A percentile compares a stretch with the other conserved stretches of the same genome.
These are phyloP conservation scores for Aplocera efformata DNA, from an alignment of 2,888 invertebrate genomes.

Conservation along the genomic window DNA sequence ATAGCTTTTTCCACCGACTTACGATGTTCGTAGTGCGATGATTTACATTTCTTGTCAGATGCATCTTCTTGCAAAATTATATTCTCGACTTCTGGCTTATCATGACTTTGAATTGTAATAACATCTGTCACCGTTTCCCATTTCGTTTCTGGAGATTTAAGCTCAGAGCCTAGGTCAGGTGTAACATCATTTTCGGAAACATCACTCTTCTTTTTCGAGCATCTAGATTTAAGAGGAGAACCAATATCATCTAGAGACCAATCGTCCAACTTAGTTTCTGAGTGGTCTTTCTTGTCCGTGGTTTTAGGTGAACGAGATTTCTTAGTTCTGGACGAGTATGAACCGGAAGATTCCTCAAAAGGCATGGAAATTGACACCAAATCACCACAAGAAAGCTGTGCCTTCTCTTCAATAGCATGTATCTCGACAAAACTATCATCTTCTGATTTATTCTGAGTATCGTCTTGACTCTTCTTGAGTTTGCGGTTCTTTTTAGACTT, in stretches of 20 bases:
- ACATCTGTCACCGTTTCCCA: slow-evolving; percentile 29
- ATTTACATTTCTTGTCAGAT: slow-evolving; percentile 58
- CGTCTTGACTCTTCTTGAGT: slow-evolving; percentile 54
- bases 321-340: slow-evolving; percentile 51
- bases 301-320: slow-evolving; percentile 56
- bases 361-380: slow-evolving; percentile 67
- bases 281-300: slow-evolving; percentile 46
- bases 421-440: slow-evolving; percentile 74
- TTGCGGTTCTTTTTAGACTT: slow-evolving; percentile 61
- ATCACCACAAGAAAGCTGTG: slow-evolving; percentile 54
- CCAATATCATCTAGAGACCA: slow-evolving; percentile 35
- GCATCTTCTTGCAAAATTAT: slow-evolving; percentile 40
- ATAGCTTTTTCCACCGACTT: slow-evolving; percentile 45
- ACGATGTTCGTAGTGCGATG: slow-evolving; percentile 50
- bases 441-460: slow-evolving; percentile 50
- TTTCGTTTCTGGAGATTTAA: slow-evolving; percentile 30
- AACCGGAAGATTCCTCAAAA: slow-evolving; percentile 48
- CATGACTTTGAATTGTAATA: slow-evolving; percentile 27
- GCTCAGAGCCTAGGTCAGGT: slow-evolving; percentile 30
- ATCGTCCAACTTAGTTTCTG: slow-evolving; percentile 34
- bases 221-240: slow-evolving; percentile 25
- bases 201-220: slow-evolving; percentile 25
- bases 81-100: slow-evolving; percentile 31
- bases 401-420: slow-evolving; percentile 68
- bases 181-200: slow-evolving; percentile 29